A percentile compares a stretch with the other conserved stretches of the same genome.
These are phyloP conservation scores for Lampris megalopsis DNA, from an alignment of 2,113 vertebrate species.

Conservation along the genomic window DNA sequence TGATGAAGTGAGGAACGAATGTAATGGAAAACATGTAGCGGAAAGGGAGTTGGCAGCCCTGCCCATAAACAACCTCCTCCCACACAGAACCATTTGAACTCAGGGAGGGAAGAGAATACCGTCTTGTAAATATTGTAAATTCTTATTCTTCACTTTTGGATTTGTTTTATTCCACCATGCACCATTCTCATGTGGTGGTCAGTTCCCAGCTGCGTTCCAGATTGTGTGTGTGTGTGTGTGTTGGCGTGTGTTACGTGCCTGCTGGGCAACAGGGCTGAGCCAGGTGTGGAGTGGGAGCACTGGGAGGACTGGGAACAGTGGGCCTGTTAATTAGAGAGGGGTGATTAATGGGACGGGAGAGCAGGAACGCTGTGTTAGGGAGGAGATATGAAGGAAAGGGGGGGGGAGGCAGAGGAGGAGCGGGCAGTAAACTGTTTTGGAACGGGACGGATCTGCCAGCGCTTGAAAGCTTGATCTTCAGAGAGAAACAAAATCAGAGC, in stretches of 20 bases:
- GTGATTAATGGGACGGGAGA: slow-evolving; percentile 93
- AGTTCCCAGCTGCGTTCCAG: slow-evolving; percentile 70
- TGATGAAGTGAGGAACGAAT: slow-evolving; percentile 53
- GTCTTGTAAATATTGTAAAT: slow-evolving; percentile 9
- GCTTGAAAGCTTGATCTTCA: slow-evolving; percentile 23
- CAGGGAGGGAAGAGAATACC: background rate
- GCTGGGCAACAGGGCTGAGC: slow-evolving; percentile 75
- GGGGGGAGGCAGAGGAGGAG: slow-evolving; percentile 40
- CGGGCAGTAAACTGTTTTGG: slow-evolving; percentile 51
- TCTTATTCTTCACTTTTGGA: slow-evolving; percentile 1
- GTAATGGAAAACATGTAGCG: slow-evolving; percentile 18
- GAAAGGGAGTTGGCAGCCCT: slow-evolving; percentile 1
- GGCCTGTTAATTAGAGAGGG: slow-evolving; percentile 97
- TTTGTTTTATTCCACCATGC: slow-evolving; percentile 47
- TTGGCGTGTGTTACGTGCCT: slow-evolving; percentile 60
- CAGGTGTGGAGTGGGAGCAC: slow-evolving; percentile 80
- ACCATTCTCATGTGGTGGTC: slow-evolving; percentile 54
- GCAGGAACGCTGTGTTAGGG: slow-evolving; percentile 64
- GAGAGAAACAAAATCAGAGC: slow-evolving; percentile 1
- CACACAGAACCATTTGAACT: background rate
- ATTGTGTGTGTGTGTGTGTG: slow-evolving; percentile 44
- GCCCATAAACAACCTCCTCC: slow-evolving; percentile 18
- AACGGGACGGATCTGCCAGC: slow-evolving; percentile 37
- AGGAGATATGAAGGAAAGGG: slow-evolving; percentile 47
- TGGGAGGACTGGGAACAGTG: slow-evolving; percentile 87